Conservation (phyloP, 2,797 vertebrate genomes). For the Decapterus maruadsi region DNA sequence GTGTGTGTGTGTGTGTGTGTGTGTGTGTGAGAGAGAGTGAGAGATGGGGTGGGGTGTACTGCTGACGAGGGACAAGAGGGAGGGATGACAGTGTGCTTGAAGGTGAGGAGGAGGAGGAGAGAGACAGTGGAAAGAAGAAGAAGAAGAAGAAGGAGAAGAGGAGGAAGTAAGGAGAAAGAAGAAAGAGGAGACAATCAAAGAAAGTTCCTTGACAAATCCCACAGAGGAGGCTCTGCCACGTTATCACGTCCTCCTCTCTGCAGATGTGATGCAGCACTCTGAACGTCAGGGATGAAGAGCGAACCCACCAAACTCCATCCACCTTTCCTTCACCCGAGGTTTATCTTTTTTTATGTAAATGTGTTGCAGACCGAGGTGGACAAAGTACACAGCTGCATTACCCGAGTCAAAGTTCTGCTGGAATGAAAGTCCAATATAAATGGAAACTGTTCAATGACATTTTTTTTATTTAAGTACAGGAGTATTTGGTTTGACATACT, state of each 20-base stretch:
- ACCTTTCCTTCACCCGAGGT: conserved; percentile 33
- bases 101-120: conserved; percentile 65
- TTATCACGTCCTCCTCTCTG: conserved; percentile 39
- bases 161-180: conserved; percentile 52
- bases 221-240: conserved; percentile 82
- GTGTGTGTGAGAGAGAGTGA: neutral
- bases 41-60: conserved; percentile 37
- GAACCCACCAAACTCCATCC: conserved; percentile 39
- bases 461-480: too few relatives aligned
- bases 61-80: conserved; percentile 66
- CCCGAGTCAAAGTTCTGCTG: too few relatives aligned
- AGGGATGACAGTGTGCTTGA: conserved; percentile 62
- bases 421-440: too few relatives aligned
- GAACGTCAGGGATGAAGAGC: conserved; percentile 31
- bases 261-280: neutral
- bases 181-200: conserved; percentile 90
- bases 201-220: conserved; percentile 91
- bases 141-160: conserved; percentile 37
- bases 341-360: conserved; percentile 18
- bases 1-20: neutral
- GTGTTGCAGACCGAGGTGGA: neutral
- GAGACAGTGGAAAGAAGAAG: conserved; percentile 37
- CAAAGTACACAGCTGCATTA: too few relatives aligned
- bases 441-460: too few relatives aligned
- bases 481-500: too few relatives aligned